Percentiles rank a stretch among this genome's conserved stretches.
These are phyloP conservation scores for Chrysocyon brachyurus DNA, from an alignment of 2,797 vertebrate genomes.

Conservation along the genomic window DNA sequence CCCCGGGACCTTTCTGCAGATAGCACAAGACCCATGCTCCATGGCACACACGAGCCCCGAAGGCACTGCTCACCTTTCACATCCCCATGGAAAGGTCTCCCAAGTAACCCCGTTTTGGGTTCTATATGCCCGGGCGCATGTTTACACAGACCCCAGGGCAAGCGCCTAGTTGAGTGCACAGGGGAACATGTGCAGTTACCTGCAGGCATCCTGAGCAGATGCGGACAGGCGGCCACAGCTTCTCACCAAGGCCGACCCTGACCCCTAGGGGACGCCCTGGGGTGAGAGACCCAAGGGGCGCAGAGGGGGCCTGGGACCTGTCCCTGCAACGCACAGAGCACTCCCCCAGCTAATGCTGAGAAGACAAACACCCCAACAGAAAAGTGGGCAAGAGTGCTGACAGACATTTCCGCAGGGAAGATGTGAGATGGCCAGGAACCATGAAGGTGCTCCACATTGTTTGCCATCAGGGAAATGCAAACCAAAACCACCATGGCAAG, in stretches of 20 bases:
- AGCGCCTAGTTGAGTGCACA: fast-evolving
- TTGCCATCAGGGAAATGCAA: background rate
- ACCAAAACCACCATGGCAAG: background rate
- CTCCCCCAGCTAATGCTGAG: no score
- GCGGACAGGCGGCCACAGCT: background rate
- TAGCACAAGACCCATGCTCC: background rate
- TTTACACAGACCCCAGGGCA: background rate
- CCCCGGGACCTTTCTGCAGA: background rate
- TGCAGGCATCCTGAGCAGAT: background rate
- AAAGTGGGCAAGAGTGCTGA: no score
- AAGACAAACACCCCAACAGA: background rate
- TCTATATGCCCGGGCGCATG: fast-evolving
- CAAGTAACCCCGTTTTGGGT: background rate
- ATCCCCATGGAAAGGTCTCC: background rate
- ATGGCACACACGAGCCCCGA: background rate
- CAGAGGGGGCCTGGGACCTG: background rate
- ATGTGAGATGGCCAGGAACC: background rate
- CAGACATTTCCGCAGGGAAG: background rate
- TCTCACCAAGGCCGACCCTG: background rate
- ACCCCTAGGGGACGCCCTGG: background rate
- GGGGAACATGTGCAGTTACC: background rate
- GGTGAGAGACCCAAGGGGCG: background rate
- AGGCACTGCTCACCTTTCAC: background rate
- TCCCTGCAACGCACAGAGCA: no score
- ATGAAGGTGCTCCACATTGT: background rate